Evolutionary conservation across 2,888 invertebrate genomes (phyloP), one percentile per base, ranked within the genome.

Genomic region (Pimpla rufipes): DNA sequence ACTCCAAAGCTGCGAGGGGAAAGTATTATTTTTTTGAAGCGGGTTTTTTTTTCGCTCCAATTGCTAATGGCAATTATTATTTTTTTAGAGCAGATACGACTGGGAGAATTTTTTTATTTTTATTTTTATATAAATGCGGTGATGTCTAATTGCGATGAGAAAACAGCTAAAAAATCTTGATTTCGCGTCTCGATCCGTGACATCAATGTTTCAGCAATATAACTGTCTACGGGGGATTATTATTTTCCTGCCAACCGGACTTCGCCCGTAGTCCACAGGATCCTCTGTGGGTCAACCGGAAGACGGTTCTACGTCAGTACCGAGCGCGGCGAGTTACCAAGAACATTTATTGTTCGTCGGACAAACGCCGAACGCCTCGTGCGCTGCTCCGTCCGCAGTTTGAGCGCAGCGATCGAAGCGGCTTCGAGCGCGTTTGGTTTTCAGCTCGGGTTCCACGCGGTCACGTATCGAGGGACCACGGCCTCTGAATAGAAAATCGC

Each of bases 231-330:
- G 29, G 3, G 29, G 29, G 29, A 5, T 29, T 3, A 29, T n/a
- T n/a, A n/a, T n/a, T 52, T 18, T 16, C 16, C 21, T 35, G 29
- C 6, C 1, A 8, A 6, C 1, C 1, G 2, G 0, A 37, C 11
- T 66, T 45, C 7, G 66, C 4, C 42, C 13, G 8, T 21, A 13
- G 13, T 21, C n/a, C 3, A 66, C 45, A 13, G 11, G 42, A 50
- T 29, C 5, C 81, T 82, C 45, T 82, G n/a, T n/a, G 82, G 79
- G 82, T 82, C 82, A 82, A 82, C 82, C 82, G 82, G 79, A 82
- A 79, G 74, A 55, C 74, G 35, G 59, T 82, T 57, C 45, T 55
- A 40, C 40, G 52, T 64, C 62, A 47, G 59, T 29, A 62, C 47
- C 23, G 35, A 21, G 42, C 29, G 29, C 29, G 29, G 29, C 29